Evolutionary conservation across 2,113 vertebrate species (phyloP).

Genomic region (Heteronetta atricapilla): DNA sequence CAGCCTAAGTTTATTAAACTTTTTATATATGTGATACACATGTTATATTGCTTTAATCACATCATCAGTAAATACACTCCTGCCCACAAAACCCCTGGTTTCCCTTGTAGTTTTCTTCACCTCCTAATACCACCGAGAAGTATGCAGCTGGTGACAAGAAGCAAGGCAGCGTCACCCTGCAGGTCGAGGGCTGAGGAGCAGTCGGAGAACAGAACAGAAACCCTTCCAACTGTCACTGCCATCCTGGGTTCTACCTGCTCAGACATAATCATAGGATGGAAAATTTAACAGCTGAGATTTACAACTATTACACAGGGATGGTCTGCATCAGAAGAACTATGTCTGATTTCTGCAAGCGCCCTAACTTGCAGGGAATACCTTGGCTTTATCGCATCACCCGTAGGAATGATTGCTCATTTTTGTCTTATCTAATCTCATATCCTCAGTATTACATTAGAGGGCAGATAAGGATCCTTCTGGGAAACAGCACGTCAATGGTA

Average conservation of each 20-base stretch:
- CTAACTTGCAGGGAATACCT: neutral
- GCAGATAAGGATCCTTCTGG: constrained; percentile 18
- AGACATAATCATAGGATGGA: neutral
- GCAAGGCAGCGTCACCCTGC: neutral
- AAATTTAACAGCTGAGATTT: neutral
- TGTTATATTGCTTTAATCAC: neutral
- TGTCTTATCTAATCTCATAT: neutral
- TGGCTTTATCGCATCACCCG: neutral
- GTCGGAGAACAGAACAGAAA: neutral
- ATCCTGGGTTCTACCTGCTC: neutral
- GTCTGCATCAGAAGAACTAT: neutral
- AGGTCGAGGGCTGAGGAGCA: neutral
- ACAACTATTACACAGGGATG: neutral
- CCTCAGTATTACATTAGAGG: constrained; percentile 30
- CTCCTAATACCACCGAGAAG: neutral
- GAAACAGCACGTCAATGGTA: constrained; percentile 10
- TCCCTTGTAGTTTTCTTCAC: neutral
- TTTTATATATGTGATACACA: neutral
- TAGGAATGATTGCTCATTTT: neutral
- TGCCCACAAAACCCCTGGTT: neutral
- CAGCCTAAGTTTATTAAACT: neutral
- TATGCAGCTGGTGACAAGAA: neutral
- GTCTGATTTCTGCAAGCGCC: neutral
- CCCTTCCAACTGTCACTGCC: neutral
- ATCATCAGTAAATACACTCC: neutral